Evolutionary conservation across 1,140 invertebrate species (phyloP), one percentile per base, ranked within the genome.

Genomic region (Drosophila persimilis): DNA sequence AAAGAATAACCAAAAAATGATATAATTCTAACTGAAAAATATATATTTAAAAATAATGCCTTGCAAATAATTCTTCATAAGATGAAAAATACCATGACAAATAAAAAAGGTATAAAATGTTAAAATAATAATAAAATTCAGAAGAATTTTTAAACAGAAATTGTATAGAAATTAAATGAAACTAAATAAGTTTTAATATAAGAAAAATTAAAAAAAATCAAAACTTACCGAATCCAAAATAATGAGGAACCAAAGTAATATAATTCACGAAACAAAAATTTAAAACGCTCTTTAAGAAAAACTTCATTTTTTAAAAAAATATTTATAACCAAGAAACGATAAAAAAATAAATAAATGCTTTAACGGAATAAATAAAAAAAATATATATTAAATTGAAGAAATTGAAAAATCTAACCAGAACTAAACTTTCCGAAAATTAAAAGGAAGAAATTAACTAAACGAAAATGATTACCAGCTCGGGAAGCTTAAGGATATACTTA

Each of bases 191-290:
- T 53, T n/a, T 26, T 6, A 17, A 67, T 24, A 26, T 5, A 55
- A n/a, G 11, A 35, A 43, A 54, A 50, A 26, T 1, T 41, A 41
- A 41, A 70, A 15, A 20, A 58, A 57, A 58, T 54, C 53, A n/a
- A 58, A 58, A 77, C 52, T 62, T 60, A 66, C 73, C 26, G 57
- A 53, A 47, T 46, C 20, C 50, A 22, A 63, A 44, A 20, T 17
- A 4, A 45, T 24, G n/a, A 39, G 4, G 11, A 71, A 61, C 22
- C 17, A 20, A 56, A 15, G 24, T 26, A 5, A 24, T 4, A 39
- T 7, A 17, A 20, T 20, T 41, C 20, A 62, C 43, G 41, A 26
- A 29, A 43, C 2, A 41, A 39, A 41, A 6, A 52, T 15, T 20
- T 11, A 50, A 5, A 31, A 31, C 2, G 6, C 13, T 47, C 0